Evolutionary conservation across 2,113 vertebrate species (phyloP).

Genomic region (Pterocles burchelli): DNA sequence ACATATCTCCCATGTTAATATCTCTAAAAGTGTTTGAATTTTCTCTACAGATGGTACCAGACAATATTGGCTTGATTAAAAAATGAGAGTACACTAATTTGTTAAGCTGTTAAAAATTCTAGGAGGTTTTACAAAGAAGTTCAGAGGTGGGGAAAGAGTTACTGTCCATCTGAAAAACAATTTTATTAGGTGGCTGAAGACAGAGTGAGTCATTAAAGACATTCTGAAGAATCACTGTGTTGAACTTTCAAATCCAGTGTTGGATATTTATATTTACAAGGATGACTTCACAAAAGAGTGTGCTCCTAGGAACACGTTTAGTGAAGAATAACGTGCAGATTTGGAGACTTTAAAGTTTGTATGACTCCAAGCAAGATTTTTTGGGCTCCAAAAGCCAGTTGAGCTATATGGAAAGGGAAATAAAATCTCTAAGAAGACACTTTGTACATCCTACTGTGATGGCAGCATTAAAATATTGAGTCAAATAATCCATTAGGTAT

Average conservation of each 20-base stretch:
- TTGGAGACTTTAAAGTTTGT: neutral
- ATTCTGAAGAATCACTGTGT: neutral
- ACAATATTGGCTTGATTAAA: neutral
- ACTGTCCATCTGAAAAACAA: neutral
- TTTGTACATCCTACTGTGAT: neutral
- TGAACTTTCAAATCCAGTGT: neutral
- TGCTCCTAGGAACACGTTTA: neutral
- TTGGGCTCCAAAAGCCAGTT: neutral
- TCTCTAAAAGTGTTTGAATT: neutral
- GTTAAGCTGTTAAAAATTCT: neutral
- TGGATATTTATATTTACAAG: neutral
- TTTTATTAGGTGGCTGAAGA: neutral
- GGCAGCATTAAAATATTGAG: neutral
- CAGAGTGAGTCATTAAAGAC: neutral
- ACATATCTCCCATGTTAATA: neutral
- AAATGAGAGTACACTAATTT: neutral
- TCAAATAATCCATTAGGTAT: neutral
- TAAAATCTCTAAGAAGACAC: neutral
- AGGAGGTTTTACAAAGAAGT: neutral
- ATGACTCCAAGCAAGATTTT: neutral
- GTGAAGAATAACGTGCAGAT: neutral
- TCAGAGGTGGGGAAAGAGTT: neutral
- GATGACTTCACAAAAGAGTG: neutral
- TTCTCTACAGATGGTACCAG: neutral
- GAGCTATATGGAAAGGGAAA: neutral